Base-by-base conservation (phyloP, 2,888 invertebrate species). In the Drosophila gaucha region DNA sequence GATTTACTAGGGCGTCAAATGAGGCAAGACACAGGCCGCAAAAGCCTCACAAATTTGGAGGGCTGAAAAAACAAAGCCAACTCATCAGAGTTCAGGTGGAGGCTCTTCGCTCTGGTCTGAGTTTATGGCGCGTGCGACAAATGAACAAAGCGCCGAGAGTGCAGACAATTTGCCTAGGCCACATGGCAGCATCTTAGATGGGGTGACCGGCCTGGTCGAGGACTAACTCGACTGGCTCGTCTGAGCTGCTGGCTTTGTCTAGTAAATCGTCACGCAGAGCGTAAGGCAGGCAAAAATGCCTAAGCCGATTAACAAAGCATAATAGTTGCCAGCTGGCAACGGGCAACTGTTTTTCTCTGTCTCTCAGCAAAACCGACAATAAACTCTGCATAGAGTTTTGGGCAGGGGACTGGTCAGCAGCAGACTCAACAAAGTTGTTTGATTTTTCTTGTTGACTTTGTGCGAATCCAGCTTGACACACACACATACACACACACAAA, bases 251-350 rank as follows among this genome's bases (percentile, higher is more conserved):
- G 75, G 80, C 78, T 83, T 86, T 77, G 71, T 74, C 76, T 64
- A 76, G 63, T 74, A 74, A 74, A 74, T 74, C 76, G 77, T 72
- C 77, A 76, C 59, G 77, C 73, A 72, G 59, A 67, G 55, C 63
- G 47, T 47, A 56, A 68, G 64, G 65, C 75, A 63, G 51, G 60
- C 60, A 57, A 77, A 74, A 69, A 84, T 69, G 78, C 60, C 75
- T 82, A 82, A 82, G 82, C 82, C 87, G 82, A 82, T 82, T 82
- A 82, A 68, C 85, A 86, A 84, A 84, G 87, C 82, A 82, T 82
- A 86, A 82, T 82, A 75, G 69, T 74, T 60, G 68, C 41, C 58
- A 64, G 58, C 56, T 63, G 66, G 39, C 50, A 58, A 69, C 66
- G 58, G 66, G 39, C 38, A 43, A 67, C 55, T 51, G 67, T 33